Conservation (phyloP, 2,113 vertebrate genomes). For the Regulus satrapa region DNA sequence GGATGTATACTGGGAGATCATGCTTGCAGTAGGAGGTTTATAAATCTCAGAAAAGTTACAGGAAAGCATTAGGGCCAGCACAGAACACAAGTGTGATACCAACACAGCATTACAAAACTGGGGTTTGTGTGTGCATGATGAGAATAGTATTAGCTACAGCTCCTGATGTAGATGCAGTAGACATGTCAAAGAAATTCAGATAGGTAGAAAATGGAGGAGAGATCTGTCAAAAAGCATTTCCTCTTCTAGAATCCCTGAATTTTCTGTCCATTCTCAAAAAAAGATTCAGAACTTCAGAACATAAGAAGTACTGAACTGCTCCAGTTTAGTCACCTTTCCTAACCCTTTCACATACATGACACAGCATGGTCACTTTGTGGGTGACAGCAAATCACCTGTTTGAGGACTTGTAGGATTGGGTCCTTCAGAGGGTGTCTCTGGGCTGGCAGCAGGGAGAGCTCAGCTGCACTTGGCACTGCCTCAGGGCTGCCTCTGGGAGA, state of each 20-base stretch:
- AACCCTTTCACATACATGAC: background rate
- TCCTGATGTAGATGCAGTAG: background rate
- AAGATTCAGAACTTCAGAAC: background rate
- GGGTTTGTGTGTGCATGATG: background rate
- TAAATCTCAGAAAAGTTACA: background rate
- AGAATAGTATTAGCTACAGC: background rate
- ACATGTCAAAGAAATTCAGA: background rate
- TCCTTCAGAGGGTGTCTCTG: background rate
- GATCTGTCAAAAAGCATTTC: background rate
- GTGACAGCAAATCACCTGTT: background rate
- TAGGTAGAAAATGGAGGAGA: background rate
- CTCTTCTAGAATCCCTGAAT: background rate
- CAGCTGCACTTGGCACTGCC: background rate
- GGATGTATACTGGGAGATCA: background rate
- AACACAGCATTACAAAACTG: background rate
- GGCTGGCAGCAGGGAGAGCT: background rate
- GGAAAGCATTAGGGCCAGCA: background rate
- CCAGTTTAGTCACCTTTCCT: background rate
- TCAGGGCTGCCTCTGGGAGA: background rate
- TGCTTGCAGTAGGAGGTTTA: background rate
- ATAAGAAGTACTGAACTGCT: background rate
- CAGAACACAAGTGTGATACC: background rate
- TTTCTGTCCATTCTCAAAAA: background rate
- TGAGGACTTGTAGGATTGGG: accelerated
- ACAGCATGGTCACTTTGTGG: background rate